Evolutionary conservation across 2,888 invertebrate genomes (phyloP).

Genomic region (Frankliniella fusca): DNA sequence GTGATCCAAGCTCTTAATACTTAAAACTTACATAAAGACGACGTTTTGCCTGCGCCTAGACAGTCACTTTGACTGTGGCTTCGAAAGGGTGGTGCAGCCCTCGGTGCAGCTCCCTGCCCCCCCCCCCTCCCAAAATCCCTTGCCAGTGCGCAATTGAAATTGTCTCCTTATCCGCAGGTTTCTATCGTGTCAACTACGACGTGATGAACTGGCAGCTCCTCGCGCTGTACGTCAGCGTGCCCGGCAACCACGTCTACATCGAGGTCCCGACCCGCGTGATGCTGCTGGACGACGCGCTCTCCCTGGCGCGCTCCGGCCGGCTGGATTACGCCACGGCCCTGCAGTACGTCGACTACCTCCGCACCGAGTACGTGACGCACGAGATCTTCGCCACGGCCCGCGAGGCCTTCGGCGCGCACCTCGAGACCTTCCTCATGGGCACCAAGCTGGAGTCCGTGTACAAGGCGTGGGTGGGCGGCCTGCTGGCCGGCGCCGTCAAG

Average conservation of each 20-base stretch:
- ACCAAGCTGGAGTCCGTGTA: not conserved
- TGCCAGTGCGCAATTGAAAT: constrained; percentile 35
- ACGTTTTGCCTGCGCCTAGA: too few species aligned
- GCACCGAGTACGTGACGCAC: constrained; percentile 5
- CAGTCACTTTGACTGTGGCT: too few species aligned
- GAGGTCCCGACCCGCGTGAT: not conserved
- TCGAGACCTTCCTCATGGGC: not conserved
- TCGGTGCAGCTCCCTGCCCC: too few species aligned
- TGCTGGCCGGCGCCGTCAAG: not conserved
- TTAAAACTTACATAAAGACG: too few species aligned
- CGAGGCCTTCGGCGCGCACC: not conserved
- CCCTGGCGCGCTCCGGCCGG: constrained; percentile 1
- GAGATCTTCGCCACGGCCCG: not conserved
- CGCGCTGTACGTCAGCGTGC: not conserved
- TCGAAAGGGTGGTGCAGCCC: too few species aligned
- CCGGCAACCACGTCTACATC: not conserved
- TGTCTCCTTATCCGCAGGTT: constrained; percentile 41
- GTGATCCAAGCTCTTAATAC: too few species aligned
- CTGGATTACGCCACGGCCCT: constrained; percentile 5
- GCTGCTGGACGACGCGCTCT: constrained; percentile 7
- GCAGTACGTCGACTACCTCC: constrained; percentile 3
- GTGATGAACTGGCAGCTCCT: constrained; percentile 42
- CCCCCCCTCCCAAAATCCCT: too few species aligned
- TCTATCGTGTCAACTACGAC: constrained; percentile 42
- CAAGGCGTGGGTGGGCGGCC: not conserved